Evolutionary conservation across 2,888 invertebrate genomes (phyloP).

Genomic region (Cheilosia scutellata): DNA sequence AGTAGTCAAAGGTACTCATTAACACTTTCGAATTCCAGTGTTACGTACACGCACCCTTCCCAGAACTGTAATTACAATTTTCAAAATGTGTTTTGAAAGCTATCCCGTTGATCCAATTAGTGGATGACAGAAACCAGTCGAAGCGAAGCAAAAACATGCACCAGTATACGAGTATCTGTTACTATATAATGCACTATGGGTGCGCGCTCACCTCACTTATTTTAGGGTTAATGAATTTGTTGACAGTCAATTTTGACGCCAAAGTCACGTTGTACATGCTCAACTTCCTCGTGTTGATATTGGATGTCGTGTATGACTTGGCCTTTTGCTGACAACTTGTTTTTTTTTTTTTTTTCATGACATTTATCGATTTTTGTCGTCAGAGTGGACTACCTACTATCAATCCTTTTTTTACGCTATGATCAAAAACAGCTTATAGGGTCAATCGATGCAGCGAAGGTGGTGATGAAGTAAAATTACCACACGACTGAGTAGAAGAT

Average conservation of each 20-base stretch:
- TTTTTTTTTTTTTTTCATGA: conserved; percentile 44
- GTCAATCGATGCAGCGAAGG: conserved; percentile 33
- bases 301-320: conserved; percentile 24
- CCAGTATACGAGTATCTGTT: conserved; percentile 31
- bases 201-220: conserved; percentile 51
- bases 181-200: background rate
- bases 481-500: conserved; percentile 16
- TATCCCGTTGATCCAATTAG: conserved; percentile 64
- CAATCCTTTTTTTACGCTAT: conserved; percentile 27
- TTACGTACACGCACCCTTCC: conserved; percentile 25
- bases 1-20: conserved; percentile 65
- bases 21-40: conserved; percentile 53
- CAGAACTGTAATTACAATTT: conserved; percentile 64
- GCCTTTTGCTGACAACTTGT: conserved; percentile 53
- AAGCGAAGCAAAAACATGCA: conserved; percentile 51
- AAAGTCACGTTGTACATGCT: conserved; percentile 65
- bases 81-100: conserved; percentile 44
- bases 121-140: conserved; percentile 59
- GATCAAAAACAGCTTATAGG: conserved; percentile 59
- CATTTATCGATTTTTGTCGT: conserved; percentile 57
- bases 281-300: conserved; percentile 26
- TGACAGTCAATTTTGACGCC: conserved; percentile 74
- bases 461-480: conserved; percentile 22
- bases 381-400: conserved; percentile 5
- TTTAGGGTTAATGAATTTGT: conserved; percentile 72